A percentile compares a stretch with the other conserved stretches of the same genome.
These are phyloP conservation scores for Pterocles burchelli DNA, from an alignment of 2,113 vertebrate species.

Conservation along the genomic window DNA sequence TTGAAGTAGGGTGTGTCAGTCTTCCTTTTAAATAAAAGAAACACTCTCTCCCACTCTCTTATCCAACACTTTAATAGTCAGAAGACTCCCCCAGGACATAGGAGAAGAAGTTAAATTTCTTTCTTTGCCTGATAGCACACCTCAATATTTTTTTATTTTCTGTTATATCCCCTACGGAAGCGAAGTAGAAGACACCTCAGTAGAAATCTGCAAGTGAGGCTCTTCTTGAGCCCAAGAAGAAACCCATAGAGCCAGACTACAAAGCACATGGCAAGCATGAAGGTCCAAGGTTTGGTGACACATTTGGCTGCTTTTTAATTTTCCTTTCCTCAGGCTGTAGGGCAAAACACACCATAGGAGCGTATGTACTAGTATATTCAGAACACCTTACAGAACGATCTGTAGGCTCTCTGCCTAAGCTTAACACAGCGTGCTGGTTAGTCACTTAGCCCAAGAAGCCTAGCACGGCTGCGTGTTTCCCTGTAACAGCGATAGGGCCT, in stretches of 20 bases:
- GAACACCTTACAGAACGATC: not conserved
- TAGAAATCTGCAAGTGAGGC: not conserved
- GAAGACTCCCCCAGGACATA: not conserved
- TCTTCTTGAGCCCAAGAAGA: not conserved
- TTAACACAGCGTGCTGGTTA: not conserved
- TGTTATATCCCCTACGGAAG: not conserved
- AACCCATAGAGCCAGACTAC: not conserved
- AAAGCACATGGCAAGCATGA: not conserved
- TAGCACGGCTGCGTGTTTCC: not conserved
- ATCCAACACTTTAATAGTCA: not conserved
- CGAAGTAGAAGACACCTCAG: not conserved
- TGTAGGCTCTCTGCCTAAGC: fast-evolving
- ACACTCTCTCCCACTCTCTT: not conserved
- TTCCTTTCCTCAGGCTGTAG: not conserved
- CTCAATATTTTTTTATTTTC: not conserved
- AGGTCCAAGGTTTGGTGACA: not conserved
- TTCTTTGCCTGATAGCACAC: not conserved
- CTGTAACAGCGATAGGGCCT: fast-evolving
- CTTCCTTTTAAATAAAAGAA: not conserved
- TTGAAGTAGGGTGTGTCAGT: not conserved
- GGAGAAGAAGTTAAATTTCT: not conserved
- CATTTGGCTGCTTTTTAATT: not conserved
- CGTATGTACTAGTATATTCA: not conserved
- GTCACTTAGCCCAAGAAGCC: not conserved
- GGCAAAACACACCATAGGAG: not conserved